Conservation (phyloP, 2,888 invertebrate species). For the Polia nebulosa region DNA sequence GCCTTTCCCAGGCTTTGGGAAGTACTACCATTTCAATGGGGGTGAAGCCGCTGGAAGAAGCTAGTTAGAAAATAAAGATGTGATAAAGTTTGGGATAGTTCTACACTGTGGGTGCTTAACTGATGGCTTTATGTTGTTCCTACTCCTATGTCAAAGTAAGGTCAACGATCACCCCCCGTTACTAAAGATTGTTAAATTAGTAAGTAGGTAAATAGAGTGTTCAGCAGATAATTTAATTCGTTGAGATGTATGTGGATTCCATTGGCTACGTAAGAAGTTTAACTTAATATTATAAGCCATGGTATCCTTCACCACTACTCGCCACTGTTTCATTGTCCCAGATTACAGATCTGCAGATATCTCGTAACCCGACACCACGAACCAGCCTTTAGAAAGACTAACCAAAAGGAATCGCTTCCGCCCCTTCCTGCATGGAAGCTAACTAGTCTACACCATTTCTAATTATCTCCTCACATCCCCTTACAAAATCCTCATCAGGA, state of each 20-base stretch:
- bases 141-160: no score
- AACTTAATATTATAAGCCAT: no score
- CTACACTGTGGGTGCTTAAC: neutral
- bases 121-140: neutral
- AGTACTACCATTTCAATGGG: no score
- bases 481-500: slow-evolving; percentile 42
- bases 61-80: neutral
- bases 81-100: neutral
- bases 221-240: no score
- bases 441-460: slow-evolving; percentile 15
- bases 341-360: neutral
- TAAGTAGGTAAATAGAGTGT: no score
- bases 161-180: no score
- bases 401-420: slow-evolving; percentile 10
- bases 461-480: slow-evolving; percentile 36
- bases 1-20: no score
- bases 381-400: slow-evolving; percentile 7
- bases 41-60: no score
- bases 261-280: no score
- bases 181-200: no score
- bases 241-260: no score
- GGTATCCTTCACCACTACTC: neutral
- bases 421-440: neutral
- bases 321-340: neutral
- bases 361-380: neutral